Evolutionary conservation across 2,888 invertebrate species (phyloP).

Genomic region (Bhutanitis thaidina): DNA sequence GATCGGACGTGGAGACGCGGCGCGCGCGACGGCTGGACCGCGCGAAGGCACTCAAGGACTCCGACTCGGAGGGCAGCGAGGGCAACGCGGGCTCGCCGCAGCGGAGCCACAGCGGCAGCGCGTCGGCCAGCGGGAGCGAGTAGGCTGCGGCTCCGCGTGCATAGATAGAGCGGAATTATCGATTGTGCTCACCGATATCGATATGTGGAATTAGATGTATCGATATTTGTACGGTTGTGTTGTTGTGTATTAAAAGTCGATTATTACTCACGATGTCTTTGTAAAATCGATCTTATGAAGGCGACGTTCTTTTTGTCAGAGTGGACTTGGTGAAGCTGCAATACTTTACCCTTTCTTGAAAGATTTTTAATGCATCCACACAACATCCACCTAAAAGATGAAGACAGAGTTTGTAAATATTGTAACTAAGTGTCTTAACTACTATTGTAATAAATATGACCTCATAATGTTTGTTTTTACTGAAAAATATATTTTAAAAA

Average conservation of each 20-base stretch:
- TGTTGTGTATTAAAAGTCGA: neutral
- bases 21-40: constrained; percentile 86
- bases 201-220: neutral
- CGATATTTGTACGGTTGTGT: neutral
- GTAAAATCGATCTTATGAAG: too few relatives aligned
- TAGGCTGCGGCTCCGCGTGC: constrained; percentile 14
- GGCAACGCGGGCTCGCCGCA: constrained; percentile 38
- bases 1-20: constrained; percentile 89
- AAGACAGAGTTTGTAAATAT: neutral
- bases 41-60: constrained; percentile 89
- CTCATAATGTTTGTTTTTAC: too few relatives aligned
- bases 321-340: too few relatives aligned
- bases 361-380: too few relatives aligned
- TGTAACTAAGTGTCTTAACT: neutral
- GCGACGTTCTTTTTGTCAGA: too few relatives aligned
- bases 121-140: constrained; percentile 43
- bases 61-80: constrained; percentile 82
- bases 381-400: too few relatives aligned
- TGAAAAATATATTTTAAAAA: too few relatives aligned
- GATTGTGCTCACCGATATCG: neutral
- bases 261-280: too few relatives aligned
- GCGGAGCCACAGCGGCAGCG: constrained; percentile 27
- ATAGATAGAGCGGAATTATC: neutral
- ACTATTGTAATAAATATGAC: too few relatives aligned
- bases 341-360: too few relatives aligned